Base-by-base conservation (phyloP, 2,888 invertebrate genomes). In the Hetaerina titia region DNA sequence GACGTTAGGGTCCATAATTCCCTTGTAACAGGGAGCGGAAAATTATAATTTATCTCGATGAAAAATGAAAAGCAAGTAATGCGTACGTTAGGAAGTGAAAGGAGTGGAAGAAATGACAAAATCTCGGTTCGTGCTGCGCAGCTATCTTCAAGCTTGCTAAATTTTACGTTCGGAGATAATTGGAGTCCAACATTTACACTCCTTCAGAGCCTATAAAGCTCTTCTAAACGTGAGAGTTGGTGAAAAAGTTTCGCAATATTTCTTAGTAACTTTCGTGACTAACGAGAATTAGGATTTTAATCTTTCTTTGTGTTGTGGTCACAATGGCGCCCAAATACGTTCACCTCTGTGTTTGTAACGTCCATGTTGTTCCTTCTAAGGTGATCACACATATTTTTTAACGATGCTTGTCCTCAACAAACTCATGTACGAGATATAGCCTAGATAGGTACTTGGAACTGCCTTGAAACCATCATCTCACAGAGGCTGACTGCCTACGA, bases 241-340 rank as follows among this genome's bases (percentile, higher is more conserved):
- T 81, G n/a, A 31, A 81, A 31, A 81, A 81, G 25, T 81, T 31
- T 81, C 81, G 25, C 25, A 81, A 45, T 15, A 11, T 81, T 81
- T n/a, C n/a, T n/a, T n/a, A 31, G n/a, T 13, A 81, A 15, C 81
- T 22, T 81, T 81, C 81, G 81, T 81, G 81, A 81, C 81, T 81
- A 13, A 81, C 81, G 81, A 31, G 81, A 81, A 81, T 81, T 81
- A 31, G 11, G 81, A 81, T 31, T 9, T 13, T 31, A 81, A 81
- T 81, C 81, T 25, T 25, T 81, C 13, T 31, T 31, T 81, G 81
- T 81, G 81, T 13, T 31, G 81, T 25, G 15, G 25, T 31, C 31
- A 81, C 81, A 81, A 31, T 81, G 22, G 7, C 15, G 31, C 11
- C 81, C 31, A 69, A 8, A 22, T 74, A 81, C 81, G 11, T 31